Conservation (phyloP, 1,140 invertebrate genomes). For the Cheumatopsyche charites region DNA sequence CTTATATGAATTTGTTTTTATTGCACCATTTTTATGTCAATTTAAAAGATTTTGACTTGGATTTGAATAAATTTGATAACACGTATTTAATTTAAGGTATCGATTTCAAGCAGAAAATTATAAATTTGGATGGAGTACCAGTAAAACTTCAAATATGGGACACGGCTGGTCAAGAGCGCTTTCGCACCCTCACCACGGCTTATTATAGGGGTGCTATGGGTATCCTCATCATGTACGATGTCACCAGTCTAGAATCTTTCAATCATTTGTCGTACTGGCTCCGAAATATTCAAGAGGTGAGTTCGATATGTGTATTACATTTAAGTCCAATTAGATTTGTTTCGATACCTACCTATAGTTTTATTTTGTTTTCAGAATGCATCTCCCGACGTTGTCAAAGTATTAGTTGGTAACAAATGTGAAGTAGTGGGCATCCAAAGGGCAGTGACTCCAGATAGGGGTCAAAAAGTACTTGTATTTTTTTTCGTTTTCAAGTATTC, state of each 20-base stretch:
- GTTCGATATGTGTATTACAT: slow-evolving; percentile 16
- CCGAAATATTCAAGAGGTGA: slow-evolving; percentile 83
- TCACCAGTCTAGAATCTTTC: slow-evolving; percentile 85
- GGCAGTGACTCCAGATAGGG: slow-evolving; percentile 77
- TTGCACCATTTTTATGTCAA: too few relatives aligned
- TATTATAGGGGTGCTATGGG: slow-evolving; percentile 89
- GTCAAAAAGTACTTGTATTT: slow-evolving; percentile 70
- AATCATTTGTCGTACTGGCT: slow-evolving; percentile 88
- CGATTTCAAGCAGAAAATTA: slow-evolving; percentile 91
- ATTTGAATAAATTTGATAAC: background rate
- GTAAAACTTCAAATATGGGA: slow-evolving; percentile 91
- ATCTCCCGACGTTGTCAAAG: slow-evolving; percentile 83
- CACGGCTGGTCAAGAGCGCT: slow-evolving; percentile 75
- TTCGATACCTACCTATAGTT: background rate
- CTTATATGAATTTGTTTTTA: too few relatives aligned
- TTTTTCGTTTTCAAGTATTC: too few relatives aligned
- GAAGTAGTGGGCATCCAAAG: slow-evolving; percentile 73
- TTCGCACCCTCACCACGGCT: slow-evolving; percentile 83
- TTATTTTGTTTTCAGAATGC: slow-evolving; percentile 69
- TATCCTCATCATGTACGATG: slow-evolving; percentile 86
- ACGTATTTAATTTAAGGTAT: slow-evolving; percentile 69
- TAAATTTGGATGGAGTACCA: slow-evolving; percentile 82
- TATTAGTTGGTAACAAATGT: slow-evolving; percentile 85
- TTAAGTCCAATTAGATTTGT: background rate
- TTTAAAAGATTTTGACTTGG: too few relatives aligned